These are phyloP conservation scores for Pteromalus puparum DNA, from an alignment of 1,140 invertebrate genomes.

Conservation along the genomic window DNA sequence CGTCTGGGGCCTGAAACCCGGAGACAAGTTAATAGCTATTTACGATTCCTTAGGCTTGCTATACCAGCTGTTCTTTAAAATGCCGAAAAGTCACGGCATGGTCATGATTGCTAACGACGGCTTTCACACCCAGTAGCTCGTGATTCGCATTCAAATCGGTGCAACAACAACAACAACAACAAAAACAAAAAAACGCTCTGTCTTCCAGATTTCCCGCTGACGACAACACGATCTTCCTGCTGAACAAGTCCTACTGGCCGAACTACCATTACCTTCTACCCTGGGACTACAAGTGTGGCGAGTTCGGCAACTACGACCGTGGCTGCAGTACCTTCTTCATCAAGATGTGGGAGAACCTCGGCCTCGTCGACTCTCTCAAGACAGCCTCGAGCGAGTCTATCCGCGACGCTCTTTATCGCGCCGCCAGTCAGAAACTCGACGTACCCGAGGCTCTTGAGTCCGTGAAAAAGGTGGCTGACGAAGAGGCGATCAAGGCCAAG, in stretches of 20 bases:
- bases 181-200: not conserved
- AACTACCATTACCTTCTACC: slow-evolving; percentile 87
- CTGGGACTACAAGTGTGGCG: slow-evolving; percentile 85
- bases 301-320: slow-evolving; percentile 83
- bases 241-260: slow-evolving; percentile 84
- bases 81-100: slow-evolving; percentile 67
- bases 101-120: slow-evolving; percentile 63
- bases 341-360: slow-evolving; percentile 80
- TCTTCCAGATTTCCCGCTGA: slow-evolving; percentile 80
- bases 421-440: slow-evolving; percentile 58
- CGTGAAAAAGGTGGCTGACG: slow-evolving; percentile 58
- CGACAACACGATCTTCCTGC: slow-evolving; percentile 83
- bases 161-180: no score
- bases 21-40: slow-evolving; percentile 80
- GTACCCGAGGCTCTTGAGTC: slow-evolving; percentile 54
- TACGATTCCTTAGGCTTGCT: slow-evolving; percentile 61
- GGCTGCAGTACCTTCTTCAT: slow-evolving; percentile 82
- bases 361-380: slow-evolving; percentile 78
- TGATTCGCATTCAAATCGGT: not conserved
- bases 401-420: slow-evolving; percentile 77
- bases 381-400: slow-evolving; percentile 79
- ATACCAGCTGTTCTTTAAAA: slow-evolving; percentile 63
- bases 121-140: slow-evolving; percentile 48
- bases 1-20: slow-evolving; percentile 83
- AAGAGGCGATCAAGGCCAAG: slow-evolving; percentile 54